These are phyloP conservation scores for Pseudonaja textilis DNA, from an alignment of 2,113 vertebrate genomes.

Conservation along the genomic window DNA sequence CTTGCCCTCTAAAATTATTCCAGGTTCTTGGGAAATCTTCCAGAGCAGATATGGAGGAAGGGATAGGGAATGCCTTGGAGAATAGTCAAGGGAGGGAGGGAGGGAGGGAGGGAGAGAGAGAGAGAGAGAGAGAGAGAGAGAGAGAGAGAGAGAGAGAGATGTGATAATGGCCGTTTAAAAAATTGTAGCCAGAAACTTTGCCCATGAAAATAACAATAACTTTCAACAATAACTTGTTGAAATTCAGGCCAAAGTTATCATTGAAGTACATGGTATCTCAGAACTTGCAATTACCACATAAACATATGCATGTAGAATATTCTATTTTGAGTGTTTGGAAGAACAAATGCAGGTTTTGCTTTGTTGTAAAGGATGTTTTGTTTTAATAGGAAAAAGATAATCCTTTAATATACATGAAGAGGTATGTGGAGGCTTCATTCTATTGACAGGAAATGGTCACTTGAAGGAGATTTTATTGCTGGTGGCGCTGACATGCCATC, in stretches of 20 bases:
- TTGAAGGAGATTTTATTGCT: slow-evolving; percentile 9
- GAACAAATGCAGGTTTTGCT: slow-evolving; percentile 21
- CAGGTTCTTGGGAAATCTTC: background rate
- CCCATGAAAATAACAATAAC: background rate
- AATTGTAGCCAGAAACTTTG: background rate
- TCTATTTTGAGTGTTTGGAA: slow-evolving; percentile 10
- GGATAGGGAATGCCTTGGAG: background rate
- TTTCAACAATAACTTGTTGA: background rate
- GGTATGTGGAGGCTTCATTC: slow-evolving; percentile 15
- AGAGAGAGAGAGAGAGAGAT: background rate
- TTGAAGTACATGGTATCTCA: background rate
- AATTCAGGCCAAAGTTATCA: background rate
- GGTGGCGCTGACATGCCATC: slow-evolving; percentile 54
- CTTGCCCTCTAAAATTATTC: background rate
- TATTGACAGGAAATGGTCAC: slow-evolving; percentile 29
- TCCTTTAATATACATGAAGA: slow-evolving; percentile 36
- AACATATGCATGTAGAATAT: background rate
- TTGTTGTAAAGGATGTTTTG: slow-evolving; percentile 24
- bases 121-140: background rate
- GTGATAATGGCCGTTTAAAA: background rate
- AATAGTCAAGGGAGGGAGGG: background rate
- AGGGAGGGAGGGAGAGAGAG: too few relatives aligned
- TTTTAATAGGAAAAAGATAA: slow-evolving; percentile 28
- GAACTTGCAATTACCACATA: background rate
- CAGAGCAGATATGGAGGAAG: background rate